Evolutionary conservation across 2,888 invertebrate genomes (phyloP), one percentile per base, ranked within the genome.

Genomic region (Epirrhoe alternata): DNA sequence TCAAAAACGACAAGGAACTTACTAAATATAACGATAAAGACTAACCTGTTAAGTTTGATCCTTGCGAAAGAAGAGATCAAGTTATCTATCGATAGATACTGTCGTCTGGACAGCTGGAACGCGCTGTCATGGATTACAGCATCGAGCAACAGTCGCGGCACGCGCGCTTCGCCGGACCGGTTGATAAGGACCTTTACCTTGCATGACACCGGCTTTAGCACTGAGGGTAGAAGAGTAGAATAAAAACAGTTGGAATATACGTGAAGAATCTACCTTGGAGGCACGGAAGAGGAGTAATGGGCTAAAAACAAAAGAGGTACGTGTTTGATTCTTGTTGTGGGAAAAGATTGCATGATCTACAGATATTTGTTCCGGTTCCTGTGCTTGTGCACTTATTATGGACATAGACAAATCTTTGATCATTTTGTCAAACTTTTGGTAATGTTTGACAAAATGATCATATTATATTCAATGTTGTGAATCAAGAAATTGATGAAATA

Each of bases 101-200:
- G 97, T 62, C 95, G 93, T 63, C 96, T 94, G 0, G 96, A 96
- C 49, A 97, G 84, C 82, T 96, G 96, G 66, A 96, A 83, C 6
- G 96, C 97, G 68, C 96, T 96, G 82, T 97, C 97, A 78, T 96
- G 96, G 4, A 96, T 86, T 16, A 96, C 95, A 5, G 96, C 94
- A 73, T 96, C 96, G 6, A 95, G 86, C 42, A 95, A 81, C 66
- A 95, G 86, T 0, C 95, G 94, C n/a, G 95, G 94, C 14, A 95
- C 94, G 61, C 95, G 94, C 0, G 94, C 93, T 72, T 95, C 94
- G 74, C 92, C 90, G 77, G 95, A 94, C 72, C 96, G 94, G 79
- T 95, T 96, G 74, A 97, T 95, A 49, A 97, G 95, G 56, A 97
- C 94, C 86, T 97, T 97, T 57, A 97, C 95, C 84, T 97, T 97